A percentile compares a stretch with the other conserved stretches of the same genome.
These are phyloP conservation scores for Sebastes oblongus DNA, from an alignment of 2,797 vertebrate species.

Conservation along the genomic window DNA sequence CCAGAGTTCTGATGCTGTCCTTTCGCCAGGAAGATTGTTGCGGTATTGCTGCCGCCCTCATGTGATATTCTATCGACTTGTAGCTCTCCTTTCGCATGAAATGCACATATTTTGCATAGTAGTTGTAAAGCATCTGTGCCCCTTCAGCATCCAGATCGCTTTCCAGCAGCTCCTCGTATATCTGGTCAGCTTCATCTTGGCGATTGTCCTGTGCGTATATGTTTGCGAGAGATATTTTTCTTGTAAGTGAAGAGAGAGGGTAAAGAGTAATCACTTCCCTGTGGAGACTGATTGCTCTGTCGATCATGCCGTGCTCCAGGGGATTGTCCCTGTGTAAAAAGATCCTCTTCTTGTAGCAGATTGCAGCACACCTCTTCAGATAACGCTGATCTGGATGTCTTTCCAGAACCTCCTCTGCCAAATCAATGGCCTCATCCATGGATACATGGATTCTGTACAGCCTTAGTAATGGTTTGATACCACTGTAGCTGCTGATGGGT, in stretches of 20 bases:
- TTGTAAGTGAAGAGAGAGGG: conserved; percentile 35
- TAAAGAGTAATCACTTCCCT: conserved; percentile 62
- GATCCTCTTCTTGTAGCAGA: conserved; percentile 61
- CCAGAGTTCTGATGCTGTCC: conserved; percentile 53
- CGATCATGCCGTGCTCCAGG: conserved; percentile 13
- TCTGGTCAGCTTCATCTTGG: conserved; percentile 28
- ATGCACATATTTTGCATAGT: conserved; percentile 54
- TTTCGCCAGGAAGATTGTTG: not conserved
- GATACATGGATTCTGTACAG: conserved; percentile 19
- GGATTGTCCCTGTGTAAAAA: conserved; percentile 1
- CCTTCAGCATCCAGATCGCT: conserved; percentile 22
- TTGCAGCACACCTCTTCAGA: conserved; percentile 55
- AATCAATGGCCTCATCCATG: conserved; percentile 52
- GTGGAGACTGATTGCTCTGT: conserved; percentile 49
- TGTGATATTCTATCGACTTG: conserved; percentile 54
- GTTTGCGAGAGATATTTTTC: conserved; percentile 45
- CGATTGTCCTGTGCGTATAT: conserved; percentile 6
- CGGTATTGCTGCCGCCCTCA: conserved; percentile 55
- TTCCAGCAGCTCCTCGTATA: conserved; percentile 41
- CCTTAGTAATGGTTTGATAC: conserved; percentile 38
- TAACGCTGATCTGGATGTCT: conserved; percentile 62
- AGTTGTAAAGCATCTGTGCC: conserved; percentile 58
- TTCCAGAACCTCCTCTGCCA: conserved; percentile 60
- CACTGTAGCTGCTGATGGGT: conserved; percentile 33
- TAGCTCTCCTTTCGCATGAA: not conserved